Evolutionary conservation across 2,797 vertebrate genomes (phyloP), one percentile per base, ranked within the genome.

Genomic region (Eupleurogrammus muticus): DNA sequence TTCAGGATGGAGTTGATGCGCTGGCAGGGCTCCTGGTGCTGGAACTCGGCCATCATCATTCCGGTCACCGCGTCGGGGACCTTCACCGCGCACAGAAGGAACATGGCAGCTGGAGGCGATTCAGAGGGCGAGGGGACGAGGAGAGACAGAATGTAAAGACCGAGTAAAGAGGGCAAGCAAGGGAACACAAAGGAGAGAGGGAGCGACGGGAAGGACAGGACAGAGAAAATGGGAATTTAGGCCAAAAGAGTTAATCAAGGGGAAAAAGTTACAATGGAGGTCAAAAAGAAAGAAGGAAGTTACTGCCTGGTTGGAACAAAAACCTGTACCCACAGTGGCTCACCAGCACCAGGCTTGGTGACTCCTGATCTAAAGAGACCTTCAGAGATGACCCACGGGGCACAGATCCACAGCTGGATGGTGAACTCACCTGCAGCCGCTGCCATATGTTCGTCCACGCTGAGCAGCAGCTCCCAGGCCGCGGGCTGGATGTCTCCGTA

Each of bases 31-130:
- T 99, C 98, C n/a, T 96, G 95, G 78, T 99, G 98, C 87, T 99
- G 96, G 88, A 99, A 98, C 93, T 99, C 98, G 0, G 97, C 97
- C 94, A 96, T 97, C 92, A 99, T 94, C 98, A 99, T 99, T 84
- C 99, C 98, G 0, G 96, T 97, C 71, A 99, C 96, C 0, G 96
- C 94, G 53, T 99, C 98, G 0, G 98, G 97, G 50, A 99, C 97
- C 86, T 99, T 99, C 21, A 99, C 98, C 0, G 98, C 98, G 66
- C 98, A 99, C 61, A 99, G 90, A 51, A 99, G 96, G 92, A 99
- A 99, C 97, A 99, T 97, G 91, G 98, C 98, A 51, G 97, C 98
- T 99, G 91, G 75, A 50, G 36, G 71, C 61, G 49, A 44, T 34
- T 34, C 13, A 12, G 24, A 55, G 12, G 32, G 19, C 17, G 11